Evolutionary conservation across 53 echinoderm and acorn worm genomes (phyloP), one percentile per base, ranked within the genome.

Genomic region (Holothuria scabra): DNA sequence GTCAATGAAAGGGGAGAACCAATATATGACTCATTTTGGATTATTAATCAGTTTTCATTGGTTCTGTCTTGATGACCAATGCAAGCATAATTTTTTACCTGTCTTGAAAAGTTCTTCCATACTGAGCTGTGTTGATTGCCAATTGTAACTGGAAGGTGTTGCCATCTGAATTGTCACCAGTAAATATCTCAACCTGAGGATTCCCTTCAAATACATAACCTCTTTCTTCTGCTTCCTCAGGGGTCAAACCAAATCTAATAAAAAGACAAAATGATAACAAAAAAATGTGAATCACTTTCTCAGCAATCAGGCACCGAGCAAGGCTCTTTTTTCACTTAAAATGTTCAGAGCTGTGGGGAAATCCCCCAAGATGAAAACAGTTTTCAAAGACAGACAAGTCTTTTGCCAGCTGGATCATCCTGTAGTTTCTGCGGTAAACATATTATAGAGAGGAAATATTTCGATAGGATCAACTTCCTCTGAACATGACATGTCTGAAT

Each of bases 161-260:
- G 19, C 82, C 82, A 37, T 85, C 48, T 6, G 80, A 20, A n/a
- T 64, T 64, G 23, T 79, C 89, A 58, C 74, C 79, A 20, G 88
- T 87, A 57, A 97, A 97, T 56, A 97, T 76, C 59, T 93, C 86
- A 5, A 97, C 97, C 18, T 97, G 83, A 5, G 97, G 97, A 75
- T 97, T 97, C 81, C 93, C 91, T 65, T 97, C 97, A 94, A 82
- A 97, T 0, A 94, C 93, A 66, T 92, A 94, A 13, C 93, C 97
- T 24, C 97, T 88, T 22, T 88, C 90, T 14, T 92, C 90, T 28
- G 92, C 97, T 24, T 88, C 93, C 5, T 88, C 91, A 8, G 56
- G 52, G 24, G 76, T 28, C 12, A 76, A 48, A 19, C 91, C 95
- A 83, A 88, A 87, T 63, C 95, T 95, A 68, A 38, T 10, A 72